Base-by-base conservation (phyloP, 2,113 vertebrate species). In the Psammodynastes pulverulentus region DNA sequence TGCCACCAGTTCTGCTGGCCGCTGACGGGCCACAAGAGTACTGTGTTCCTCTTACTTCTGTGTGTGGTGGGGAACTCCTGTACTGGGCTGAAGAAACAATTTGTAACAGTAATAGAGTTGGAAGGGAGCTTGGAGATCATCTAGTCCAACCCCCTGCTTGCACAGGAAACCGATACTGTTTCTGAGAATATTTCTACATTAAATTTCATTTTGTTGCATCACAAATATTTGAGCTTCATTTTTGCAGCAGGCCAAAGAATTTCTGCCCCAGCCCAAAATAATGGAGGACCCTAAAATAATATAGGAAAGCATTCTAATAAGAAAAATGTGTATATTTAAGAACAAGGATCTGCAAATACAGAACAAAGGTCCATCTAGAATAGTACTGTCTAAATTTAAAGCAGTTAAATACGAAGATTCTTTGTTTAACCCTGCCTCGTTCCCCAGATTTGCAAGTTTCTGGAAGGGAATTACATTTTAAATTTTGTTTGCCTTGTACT, bases 211-310 rank as follows among this genome's bases (percentile, higher is more conserved):
- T 58, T 29, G 9, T 29, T 62, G 56, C 26, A 29, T 62, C 56
- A 29, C 56, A 29, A 12, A 62, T 24, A 29, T 29, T 62, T 62
- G 26, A 62, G 26, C 9, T 62, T 62, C 29, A 26, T 29, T 29
- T 58, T 12, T 62, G 56, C 26, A 26, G 26, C 56, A 29, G 56
- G 26, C 26, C 9, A 29, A 62, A 62, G 26, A 62, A 29, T 62
- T 29, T 62, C 26, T 62, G 24, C 26, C 26, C 56, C 56, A 62
- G 8, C 7, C 26, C 56, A 62, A 10, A 1, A 91, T 12, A 84
- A 49, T 46, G 87, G 4, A 84, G 5, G 56, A 53, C 12, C 54
- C 94, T 84, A 94, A 90, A 93, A 90, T 62, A 46, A 94, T 86
- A 93, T 52, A 24, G 15, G 89, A 72, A 54, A 88, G 62, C 29